These are phyloP conservation scores for Ochropleura leucogaster DNA, from an alignment of 2,888 invertebrate species.

Conservation along the genomic window DNA sequence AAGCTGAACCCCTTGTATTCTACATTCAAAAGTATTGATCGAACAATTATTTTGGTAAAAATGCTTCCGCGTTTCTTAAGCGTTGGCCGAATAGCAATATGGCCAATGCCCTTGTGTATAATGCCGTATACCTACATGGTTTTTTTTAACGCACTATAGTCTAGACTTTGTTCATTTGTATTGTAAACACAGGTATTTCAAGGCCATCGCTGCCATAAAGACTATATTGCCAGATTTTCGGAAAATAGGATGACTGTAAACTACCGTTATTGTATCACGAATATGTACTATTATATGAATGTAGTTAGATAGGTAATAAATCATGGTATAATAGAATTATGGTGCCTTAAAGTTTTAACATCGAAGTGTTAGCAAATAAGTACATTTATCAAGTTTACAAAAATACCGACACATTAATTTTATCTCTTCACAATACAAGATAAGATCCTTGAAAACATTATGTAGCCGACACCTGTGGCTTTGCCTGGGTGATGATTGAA, in stretches of 20 bases:
- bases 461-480: no score
- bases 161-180: conserved; percentile 39
- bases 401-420: not conserved
- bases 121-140: conserved; percentile 9
- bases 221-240: conserved; percentile 6
- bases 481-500: no score
- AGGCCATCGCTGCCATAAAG: conserved; percentile 33
- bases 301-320: not conserved
- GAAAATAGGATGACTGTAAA: not conserved
- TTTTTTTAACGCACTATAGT: conserved; percentile 18
- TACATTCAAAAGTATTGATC: conserved; percentile 32
- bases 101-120: conserved; percentile 41
- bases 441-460: conserved; percentile 30
- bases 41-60: conserved; percentile 32
- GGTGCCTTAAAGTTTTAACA: not conserved
- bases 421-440: conserved; percentile 6
- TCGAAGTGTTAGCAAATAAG: not conserved
- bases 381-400: not conserved
- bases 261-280: not conserved
- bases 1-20: no score
- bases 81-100: conserved; percentile 36
- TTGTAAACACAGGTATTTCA: conserved; percentile 37
- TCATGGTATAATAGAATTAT: no score
- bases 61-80: conserved; percentile 48
- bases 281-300: not conserved